Evolutionary conservation across 2,797 vertebrate species (phyloP), one percentile per base, ranked within the genome.

Genomic region (Paguma larvata): DNA sequence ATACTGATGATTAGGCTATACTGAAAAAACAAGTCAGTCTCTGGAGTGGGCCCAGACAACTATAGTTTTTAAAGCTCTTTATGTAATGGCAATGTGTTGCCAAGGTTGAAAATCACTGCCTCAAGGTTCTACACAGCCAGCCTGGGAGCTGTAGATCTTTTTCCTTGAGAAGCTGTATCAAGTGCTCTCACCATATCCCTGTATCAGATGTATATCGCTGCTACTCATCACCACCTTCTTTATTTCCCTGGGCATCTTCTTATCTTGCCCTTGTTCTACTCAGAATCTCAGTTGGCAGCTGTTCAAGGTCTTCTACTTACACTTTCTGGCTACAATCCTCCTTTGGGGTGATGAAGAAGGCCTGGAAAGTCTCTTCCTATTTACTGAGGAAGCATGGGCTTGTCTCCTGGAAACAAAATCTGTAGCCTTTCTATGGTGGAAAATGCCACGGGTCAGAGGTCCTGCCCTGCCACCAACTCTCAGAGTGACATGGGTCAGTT

Each of bases 341-440:
- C 77, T 94, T 79, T 1, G 0, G 67, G 70, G 63, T 82, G 72
- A 65, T 51, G 48, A 88, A 83, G 27, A 90, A 97, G 67, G 68
- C 30, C n/a, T 38, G 79, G 77, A 51, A 95, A 92, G 73, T 96
- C 82, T 82, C 89, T 94, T 96, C 18, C 77, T 85, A 75, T 85
- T 95, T 85, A 95, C 56, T 5, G 16, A 38, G 72, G 80, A 85
- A 83, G 67, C 0, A 63, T 97, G 85, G 91, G 95, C 48, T 90
- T 21, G 25, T 97, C 88, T 96, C 96, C 84, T 30, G 51, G 94
- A 89, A 97, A 70, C 27, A 34, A 27, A n/a, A 38, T 68, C 83
- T 68, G 85, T 51, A 89, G 38, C 41, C 27, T 73, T 75, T 84
- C 93, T 95, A 86, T 94, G 91, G 88, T 85, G 96, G 92, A 85